Conservation (phyloP, 2,888 invertebrate species). For the Copidosoma aretas region DNA sequence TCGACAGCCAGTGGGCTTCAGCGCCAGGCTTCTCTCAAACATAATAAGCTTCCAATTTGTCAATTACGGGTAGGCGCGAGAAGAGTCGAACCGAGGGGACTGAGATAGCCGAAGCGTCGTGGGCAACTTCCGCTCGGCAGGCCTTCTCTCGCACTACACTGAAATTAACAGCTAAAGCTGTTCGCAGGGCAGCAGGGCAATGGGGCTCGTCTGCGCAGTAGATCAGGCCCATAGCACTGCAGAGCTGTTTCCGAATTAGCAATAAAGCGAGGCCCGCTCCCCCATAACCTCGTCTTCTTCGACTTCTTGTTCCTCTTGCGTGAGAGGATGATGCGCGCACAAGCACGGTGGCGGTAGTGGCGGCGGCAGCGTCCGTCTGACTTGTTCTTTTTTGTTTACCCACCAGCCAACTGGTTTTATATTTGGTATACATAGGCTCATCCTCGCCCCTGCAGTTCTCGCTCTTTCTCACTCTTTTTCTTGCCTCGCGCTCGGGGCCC, state of each 20-base stretch:
- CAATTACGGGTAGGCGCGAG: constrained; percentile 63
- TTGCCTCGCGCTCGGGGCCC: constrained; percentile 30
- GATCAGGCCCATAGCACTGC: not conserved
- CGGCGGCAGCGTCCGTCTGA: constrained; percentile 48
- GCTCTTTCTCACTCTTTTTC: constrained; percentile 43
- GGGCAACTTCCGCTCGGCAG: not conserved
- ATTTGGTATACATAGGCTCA: constrained; percentile 51
- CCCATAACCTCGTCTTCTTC: constrained; percentile 32
- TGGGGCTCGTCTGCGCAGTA: constrained; percentile 45
- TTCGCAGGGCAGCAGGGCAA: not conserved
- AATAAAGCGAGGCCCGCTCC: constrained; percentile 56
- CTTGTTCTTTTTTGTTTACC: constrained; percentile 62
- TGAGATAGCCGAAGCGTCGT: constrained; percentile 42
- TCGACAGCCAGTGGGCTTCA: not conserved
- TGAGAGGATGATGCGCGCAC: constrained; percentile 19
- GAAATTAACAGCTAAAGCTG: not conserved
- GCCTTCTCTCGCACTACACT: not conserved
- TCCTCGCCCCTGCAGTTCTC: constrained; percentile 42
- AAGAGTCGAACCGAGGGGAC: constrained; percentile 57
- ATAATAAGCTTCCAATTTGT: constrained; percentile 75
- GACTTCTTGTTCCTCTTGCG: constrained; percentile 42
- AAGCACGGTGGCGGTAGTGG: constrained; percentile 16
- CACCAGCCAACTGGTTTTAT: constrained; percentile 62
- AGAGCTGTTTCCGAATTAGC: constrained; percentile 60
- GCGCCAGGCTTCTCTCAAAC: constrained; percentile 57